phyloP scores from a whole-genome alignment of 2,113 vertebrate genomes.

The Aphelocoma coerulescens region DNA sequence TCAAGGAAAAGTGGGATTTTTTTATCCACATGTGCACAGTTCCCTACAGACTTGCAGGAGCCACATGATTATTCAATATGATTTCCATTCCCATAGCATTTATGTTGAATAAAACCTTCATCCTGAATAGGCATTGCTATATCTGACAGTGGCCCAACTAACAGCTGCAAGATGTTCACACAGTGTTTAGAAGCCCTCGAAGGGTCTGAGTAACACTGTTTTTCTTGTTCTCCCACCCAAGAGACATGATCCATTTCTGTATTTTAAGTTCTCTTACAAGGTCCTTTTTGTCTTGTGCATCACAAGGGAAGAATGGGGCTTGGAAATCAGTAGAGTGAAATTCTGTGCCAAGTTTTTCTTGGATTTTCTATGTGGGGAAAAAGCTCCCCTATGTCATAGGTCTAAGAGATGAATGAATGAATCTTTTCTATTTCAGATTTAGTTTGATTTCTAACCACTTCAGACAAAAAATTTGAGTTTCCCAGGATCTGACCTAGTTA shows the following conservation, averaged over 20 bases:
- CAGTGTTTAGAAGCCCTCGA: not conserved
- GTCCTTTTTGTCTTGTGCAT: not conserved
- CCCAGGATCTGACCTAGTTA: not conserved
- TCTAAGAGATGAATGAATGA: slow-evolving; percentile 38
- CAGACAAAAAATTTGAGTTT: not conserved
- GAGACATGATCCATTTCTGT: not conserved
- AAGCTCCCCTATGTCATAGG: not conserved
- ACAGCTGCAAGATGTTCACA: not conserved
- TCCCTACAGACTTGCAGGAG: not conserved
- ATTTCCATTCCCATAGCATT: not conserved
- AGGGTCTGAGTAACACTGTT: not conserved
- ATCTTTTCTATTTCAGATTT: slow-evolving; percentile 19
- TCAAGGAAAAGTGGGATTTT: not conserved
- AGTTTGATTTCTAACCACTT: slow-evolving; percentile 10
- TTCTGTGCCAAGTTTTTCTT: slow-evolving; percentile 43
- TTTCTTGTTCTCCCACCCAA: not conserved
- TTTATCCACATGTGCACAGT: not conserved
- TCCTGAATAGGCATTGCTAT: not conserved
- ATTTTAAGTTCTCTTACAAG: slow-evolving; percentile 14
- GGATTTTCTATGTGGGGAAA: not conserved
- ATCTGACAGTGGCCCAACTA: not conserved
- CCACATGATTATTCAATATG: not conserved
- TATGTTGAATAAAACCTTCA: not conserved
- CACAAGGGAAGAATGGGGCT: not conserved
- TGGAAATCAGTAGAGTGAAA: slow-evolving; percentile 14